Percentiles rank a stretch among this genome's conserved stretches.
phyloP scores from a whole-genome alignment of 2,113 vertebrate species.

The Corydoras maculifer region DNA sequence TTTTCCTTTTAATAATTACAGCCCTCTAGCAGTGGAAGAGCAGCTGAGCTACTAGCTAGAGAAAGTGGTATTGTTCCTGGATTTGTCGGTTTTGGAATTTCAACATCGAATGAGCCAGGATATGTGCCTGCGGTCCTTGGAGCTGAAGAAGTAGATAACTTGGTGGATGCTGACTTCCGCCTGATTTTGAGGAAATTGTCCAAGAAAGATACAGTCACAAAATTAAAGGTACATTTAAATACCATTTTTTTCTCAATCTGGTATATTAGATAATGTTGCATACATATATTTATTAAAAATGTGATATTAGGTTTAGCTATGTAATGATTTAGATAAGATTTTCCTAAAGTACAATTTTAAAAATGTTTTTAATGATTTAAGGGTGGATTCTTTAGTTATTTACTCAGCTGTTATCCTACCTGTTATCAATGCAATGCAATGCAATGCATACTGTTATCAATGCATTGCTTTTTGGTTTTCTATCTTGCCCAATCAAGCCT shows the following conservation, averaged over 20 bases:
- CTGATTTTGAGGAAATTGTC: constrained; percentile 91
- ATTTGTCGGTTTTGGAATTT: constrained; percentile 86
- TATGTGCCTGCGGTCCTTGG: constrained; percentile 93
- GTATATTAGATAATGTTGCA: neutral
- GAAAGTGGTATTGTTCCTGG: constrained; percentile 86
- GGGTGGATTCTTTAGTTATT: too few relatives aligned
- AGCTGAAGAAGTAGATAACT: constrained; percentile 90
- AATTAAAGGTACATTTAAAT: constrained; percentile 75
- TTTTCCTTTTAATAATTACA: constrained; percentile 39
- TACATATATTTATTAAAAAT: too few relatives aligned
- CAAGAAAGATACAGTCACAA: constrained; percentile 87
- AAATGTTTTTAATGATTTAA: too few relatives aligned
- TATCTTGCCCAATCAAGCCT: too few relatives aligned
- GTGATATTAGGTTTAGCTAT: too few relatives aligned
- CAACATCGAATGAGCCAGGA: constrained; percentile 73
- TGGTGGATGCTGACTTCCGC: constrained; percentile 92
- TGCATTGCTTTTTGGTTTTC: too few relatives aligned
- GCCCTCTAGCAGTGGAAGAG: constrained; percentile 92
- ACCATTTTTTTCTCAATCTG: neutral
- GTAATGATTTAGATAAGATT: too few relatives aligned
- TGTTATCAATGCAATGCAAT: too few relatives aligned
- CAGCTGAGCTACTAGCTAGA: constrained; percentile 86
- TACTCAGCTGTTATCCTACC: too few relatives aligned
- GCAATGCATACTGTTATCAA: too few relatives aligned
- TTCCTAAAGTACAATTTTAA: too few relatives aligned